Evolutionary conservation across 2,113 vertebrate species (phyloP).

Genomic region (Callaeas wilsoni): DNA sequence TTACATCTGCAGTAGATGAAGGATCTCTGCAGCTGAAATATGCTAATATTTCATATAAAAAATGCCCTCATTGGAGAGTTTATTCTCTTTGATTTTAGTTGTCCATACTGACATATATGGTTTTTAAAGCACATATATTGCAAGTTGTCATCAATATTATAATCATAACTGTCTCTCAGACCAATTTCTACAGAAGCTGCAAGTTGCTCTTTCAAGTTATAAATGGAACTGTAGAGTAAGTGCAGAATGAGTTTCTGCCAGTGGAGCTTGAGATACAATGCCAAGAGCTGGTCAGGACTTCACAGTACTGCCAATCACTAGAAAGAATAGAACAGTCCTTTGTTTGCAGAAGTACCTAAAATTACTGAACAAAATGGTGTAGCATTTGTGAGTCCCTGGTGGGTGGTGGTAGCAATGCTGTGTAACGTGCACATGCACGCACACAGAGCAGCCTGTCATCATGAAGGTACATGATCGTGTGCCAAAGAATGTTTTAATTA

Average conservation of each 20-base stretch:
- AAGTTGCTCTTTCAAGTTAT: neutral
- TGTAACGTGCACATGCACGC: neutral
- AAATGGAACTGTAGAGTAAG: neutral
- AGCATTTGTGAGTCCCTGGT: neutral
- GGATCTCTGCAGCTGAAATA: neutral
- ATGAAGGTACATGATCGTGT: neutral
- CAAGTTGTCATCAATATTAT: neutral
- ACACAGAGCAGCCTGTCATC: neutral
- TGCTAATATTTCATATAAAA: too few relatives aligned
- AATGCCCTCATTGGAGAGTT: neutral
- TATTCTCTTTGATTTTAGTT: neutral
- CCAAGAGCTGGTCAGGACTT: neutral
- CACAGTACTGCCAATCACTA: neutral
- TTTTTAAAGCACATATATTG: neutral
- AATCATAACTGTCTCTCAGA: neutral
- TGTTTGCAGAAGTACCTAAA: neutral
- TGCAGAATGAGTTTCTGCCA: neutral
- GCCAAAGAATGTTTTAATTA: conserved; percentile 21
- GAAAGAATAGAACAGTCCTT: neutral
- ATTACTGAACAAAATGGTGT: neutral
- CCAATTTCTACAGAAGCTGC: neutral
- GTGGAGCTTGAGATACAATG: neutral
- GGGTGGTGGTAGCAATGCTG: neutral
- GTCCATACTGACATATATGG: neutral
- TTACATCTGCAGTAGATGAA: neutral